Percentiles rank a stretch among this genome's conserved stretches.
phyloP scores from a whole-genome alignment of 1,140 invertebrate species.

The Arctopsyche grandis region DNA sequence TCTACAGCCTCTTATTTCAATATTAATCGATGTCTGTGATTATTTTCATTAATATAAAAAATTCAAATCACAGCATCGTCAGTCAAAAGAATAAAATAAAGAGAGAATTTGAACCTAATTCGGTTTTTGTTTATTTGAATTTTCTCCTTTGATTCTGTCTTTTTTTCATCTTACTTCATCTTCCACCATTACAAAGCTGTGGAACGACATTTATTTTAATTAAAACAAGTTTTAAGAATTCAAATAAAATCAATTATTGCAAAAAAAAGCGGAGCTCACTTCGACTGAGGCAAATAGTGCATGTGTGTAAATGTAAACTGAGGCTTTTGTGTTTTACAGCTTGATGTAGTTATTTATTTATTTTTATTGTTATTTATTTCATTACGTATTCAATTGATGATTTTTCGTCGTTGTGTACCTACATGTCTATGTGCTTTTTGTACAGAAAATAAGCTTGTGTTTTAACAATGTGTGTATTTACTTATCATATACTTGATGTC shows the following conservation, averaged over 20 bases:
- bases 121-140: neutral
- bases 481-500: too few relatives aligned
- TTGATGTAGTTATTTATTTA: constrained; percentile 38
- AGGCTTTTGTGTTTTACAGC: constrained; percentile 42
- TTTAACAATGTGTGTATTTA: neutral
- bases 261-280: constrained; percentile 39
- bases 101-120: constrained; percentile 6
- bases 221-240: neutral
- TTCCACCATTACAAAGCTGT: constrained; percentile 18
- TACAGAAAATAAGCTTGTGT: constrained; percentile 11
- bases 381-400: constrained; percentile 17
- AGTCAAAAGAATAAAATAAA: neutral
- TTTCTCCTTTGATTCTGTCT: neutral
- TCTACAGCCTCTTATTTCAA: neutral
- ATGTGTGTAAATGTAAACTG: constrained; percentile 45
- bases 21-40: neutral
- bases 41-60: neutral
- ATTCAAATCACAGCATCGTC: neutral
- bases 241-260: neutral
- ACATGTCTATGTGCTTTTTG: neutral
- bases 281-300: constrained; percentile 51
- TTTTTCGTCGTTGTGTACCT: neutral
- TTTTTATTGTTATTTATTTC: neutral
- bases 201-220: constrained; percentile 16
- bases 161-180: constrained; percentile 28